A percentile compares a stretch with the other conserved stretches of the same genome.
phyloP scores from a whole-genome alignment of 2,888 invertebrate species.

The Dryocosmus kuriphilus region DNA sequence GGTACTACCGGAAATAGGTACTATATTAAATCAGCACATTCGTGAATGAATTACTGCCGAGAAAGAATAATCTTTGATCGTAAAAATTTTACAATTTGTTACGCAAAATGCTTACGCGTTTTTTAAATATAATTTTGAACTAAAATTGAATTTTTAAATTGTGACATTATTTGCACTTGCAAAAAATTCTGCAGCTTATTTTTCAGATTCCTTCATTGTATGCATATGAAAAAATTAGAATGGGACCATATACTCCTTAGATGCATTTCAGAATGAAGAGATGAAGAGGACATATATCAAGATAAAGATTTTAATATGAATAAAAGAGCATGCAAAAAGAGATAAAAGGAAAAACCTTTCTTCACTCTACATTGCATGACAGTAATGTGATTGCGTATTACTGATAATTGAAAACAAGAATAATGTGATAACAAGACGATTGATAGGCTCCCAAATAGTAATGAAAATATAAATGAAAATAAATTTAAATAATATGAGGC shows the following conservation, averaged over 20 bases:
- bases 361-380: slow-evolving; percentile 9
- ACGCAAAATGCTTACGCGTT: too few relatives aligned
- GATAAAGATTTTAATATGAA: slow-evolving; percentile 12
- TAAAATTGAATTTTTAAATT: too few relatives aligned
- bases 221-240: neutral
- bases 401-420: neutral
- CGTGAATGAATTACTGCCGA: slow-evolving; percentile 49
- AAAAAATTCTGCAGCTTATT: neutral
- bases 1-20: neutral
- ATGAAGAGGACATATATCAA: slow-evolving; percentile 9
- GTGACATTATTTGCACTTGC: too few relatives aligned
- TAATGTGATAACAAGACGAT: neutral
- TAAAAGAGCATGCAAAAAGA: slow-evolving; percentile 14
- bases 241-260: slow-evolving; percentile 9
- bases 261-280: slow-evolving; percentile 15
- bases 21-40: slow-evolving; percentile 28
- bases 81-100: neutral
- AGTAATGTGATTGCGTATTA: neutral
- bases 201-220: neutral
- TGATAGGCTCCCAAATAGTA: too few relatives aligned
- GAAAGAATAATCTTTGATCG: slow-evolving; percentile 43
- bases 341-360: neutral
- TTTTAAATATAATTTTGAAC: too few relatives aligned
- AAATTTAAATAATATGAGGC: too few relatives aligned
- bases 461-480: too few relatives aligned